Evolutionary conservation across 92 coral and sea anemone genomes (phyloP).

Genomic region (Chrysogorgia sp.): DNA sequence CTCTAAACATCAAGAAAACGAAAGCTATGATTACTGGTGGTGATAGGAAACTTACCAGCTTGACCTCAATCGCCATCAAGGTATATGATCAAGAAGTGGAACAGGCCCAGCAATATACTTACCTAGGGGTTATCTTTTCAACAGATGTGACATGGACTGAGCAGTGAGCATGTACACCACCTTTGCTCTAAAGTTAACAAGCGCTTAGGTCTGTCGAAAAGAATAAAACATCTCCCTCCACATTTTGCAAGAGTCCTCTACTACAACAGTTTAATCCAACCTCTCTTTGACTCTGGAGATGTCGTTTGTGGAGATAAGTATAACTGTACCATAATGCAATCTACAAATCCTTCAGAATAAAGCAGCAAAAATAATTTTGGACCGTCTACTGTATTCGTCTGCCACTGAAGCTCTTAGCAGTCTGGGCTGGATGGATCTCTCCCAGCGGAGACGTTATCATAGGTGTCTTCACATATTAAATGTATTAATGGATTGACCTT

Average conservation of each 20-base stretch:
- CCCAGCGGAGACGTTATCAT: too few relatives aligned
- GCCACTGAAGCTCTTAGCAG: too few relatives aligned
- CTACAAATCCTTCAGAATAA: conserved; percentile 39
- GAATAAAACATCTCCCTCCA: conserved; percentile 27
- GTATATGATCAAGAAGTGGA: conserved; percentile 23
- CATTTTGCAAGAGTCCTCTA: conserved; percentile 18
- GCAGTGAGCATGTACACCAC: conserved; percentile 27
- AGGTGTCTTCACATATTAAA: too few relatives aligned
- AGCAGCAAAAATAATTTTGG: conserved; percentile 40
- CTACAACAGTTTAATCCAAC: conserved; percentile 22
- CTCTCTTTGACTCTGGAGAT: conserved; percentile 31
- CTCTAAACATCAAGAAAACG: conserved; percentile 46
- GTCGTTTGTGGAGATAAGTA: conserved; percentile 34
- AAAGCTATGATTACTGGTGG: conserved; percentile 50
- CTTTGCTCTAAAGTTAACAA: conserved; percentile 34
- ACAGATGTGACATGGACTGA: conserved; percentile 40
- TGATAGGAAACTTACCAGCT: conserved; percentile 5
- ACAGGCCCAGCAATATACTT: neutral
- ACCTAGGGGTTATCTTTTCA: conserved; percentile 40
- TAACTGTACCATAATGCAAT: conserved; percentile 9
- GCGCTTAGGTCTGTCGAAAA: conserved; percentile 30
- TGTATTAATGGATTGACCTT: too few relatives aligned
- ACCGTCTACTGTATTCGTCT: too few relatives aligned
- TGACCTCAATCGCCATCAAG: conserved; percentile 1
- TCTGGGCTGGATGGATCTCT: too few relatives aligned